Base-by-base conservation (phyloP, 2,113 vertebrate genomes). In the Setophaga kirtlandii region DNA sequence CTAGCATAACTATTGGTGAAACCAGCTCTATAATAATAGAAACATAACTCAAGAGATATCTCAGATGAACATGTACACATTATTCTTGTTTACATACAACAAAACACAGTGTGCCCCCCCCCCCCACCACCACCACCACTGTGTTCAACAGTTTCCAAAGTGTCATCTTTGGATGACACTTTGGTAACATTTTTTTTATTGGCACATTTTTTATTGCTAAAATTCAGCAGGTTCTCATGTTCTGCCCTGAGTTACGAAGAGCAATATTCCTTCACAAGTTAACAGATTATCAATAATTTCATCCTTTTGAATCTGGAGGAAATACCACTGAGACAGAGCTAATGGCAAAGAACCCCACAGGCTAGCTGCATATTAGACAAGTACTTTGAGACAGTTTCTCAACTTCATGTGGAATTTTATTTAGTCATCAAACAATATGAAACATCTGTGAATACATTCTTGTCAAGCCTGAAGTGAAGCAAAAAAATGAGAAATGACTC, bases 91-190 rank as follows among this genome's bases (percentile, higher is more conserved):
- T 41, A 74, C 13, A 39, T 22, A 52, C 6, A 75, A 60, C 4
- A 14, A 24, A 7, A 37, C 14, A 39, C 11, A 44, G 37, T 10
- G 11, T 39, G 37, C 37, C 14, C 10, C 0, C 6, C 2, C 30
- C 3, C 17, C 52, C 21, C 55, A n/a, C n/a, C n/a, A n/a, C n/a
- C n/a, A n/a, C n/a, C 3, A 0, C 55, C 2, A 0, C 31, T n/a
- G 20, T 22, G 12, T 42, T 74, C 44, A 47, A 37, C 18, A 55
- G 31, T 53, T 65, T 74, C 55, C 8, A 3, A 74, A 79, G 22
- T 6, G 5, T 37, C 28, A 55, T 37, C 25, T 35, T 44, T 44
- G 44, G 44, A 46, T 46, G 44, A 46, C 44, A 46, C 19, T 46
- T 46, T 46, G 44, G 19, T 11, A 46, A 46, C 20, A 46, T 46